phyloP scores from a whole-genome alignment of 2,797 vertebrate genomes.

The Malacoraja senta region DNA sequence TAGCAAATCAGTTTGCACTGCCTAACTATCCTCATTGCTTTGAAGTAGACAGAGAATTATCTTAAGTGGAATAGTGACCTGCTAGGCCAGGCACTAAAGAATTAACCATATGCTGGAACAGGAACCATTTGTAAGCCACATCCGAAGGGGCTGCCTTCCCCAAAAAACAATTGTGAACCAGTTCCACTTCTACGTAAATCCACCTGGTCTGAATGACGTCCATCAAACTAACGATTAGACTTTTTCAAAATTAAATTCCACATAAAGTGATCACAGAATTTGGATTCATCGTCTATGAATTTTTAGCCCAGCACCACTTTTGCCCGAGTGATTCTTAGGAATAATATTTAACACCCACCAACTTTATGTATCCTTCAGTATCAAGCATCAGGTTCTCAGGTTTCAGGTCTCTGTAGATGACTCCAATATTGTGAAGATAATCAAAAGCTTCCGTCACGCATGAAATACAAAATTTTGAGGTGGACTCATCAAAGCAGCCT shows the following conservation, averaged over 20 bases:
- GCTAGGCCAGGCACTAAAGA: background rate
- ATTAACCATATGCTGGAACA: too few relatives aligned
- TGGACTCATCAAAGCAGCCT: conserved; percentile 77
- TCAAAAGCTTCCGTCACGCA: conserved; percentile 89
- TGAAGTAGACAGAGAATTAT: background rate
- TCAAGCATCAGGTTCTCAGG: conserved; percentile 93
- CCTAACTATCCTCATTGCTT: background rate
- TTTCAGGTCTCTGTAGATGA: conserved; percentile 88
- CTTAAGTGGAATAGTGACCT: background rate
- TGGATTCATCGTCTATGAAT: too few relatives aligned
- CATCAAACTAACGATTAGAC: background rate
- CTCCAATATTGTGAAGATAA: conserved; percentile 77
- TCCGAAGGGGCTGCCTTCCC: too few relatives aligned
- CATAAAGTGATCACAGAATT: background rate
- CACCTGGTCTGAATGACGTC: background rate
- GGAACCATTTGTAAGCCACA: too few relatives aligned
- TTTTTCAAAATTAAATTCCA: background rate
- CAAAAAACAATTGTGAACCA: background rate
- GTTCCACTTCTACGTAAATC: background rate
- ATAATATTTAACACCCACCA: conserved; percentile 60
- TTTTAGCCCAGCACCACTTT: background rate
- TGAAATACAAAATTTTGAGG: conserved; percentile 83
- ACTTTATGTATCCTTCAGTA: conserved; percentile 80
- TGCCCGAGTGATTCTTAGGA: conserved; percentile 32
- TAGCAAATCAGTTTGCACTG: too few relatives aligned